Conservation (phyloP, 53 echinoderm and acorn worm genomes). For the Holothuria leucospilota region DNA sequence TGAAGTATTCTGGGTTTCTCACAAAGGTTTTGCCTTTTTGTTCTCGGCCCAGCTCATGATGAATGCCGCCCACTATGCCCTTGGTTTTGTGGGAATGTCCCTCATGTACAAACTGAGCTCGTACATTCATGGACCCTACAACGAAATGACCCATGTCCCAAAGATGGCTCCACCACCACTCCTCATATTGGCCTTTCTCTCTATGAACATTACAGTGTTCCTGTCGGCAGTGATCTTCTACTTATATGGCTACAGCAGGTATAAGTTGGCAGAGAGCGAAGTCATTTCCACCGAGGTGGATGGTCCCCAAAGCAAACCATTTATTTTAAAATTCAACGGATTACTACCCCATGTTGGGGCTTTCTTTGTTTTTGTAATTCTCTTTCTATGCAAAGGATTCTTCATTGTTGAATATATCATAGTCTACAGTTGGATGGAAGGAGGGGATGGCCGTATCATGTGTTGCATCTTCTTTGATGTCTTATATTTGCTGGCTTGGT, state of each 20-base stretch:
- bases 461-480: slow-evolving; percentile 81
- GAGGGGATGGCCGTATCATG: slow-evolving; percentile 71
- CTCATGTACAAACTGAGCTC: slow-evolving; percentile 88
- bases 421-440: slow-evolving; percentile 59
- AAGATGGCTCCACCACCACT: slow-evolving; percentile 63
- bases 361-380: slow-evolving; percentile 72
- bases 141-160: slow-evolving; percentile 28
- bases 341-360: slow-evolving; percentile 88
- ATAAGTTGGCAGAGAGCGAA: slow-evolving; percentile 74
- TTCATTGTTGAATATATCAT: slow-evolving; percentile 84
- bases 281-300: slow-evolving; percentile 20
- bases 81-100: slow-evolving; percentile 90
- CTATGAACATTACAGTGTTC: slow-evolving; percentile 89
- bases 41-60: slow-evolving; percentile 84
- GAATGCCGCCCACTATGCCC: slow-evolving; percentile 85
- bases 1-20: slow-evolving; percentile 96
- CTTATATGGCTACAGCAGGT: slow-evolving; percentile 82
- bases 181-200: slow-evolving; percentile 75
- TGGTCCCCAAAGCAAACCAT: slow-evolving; percentile 12
- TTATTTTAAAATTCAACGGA: slow-evolving; percentile 76
- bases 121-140: slow-evolving; percentile 86
- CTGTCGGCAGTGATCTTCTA: slow-evolving; percentile 84
- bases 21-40: slow-evolving; percentile 90
- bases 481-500: slow-evolving; percentile 60
- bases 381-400: slow-evolving; percentile 78